Percentiles rank a stretch among this genome's conserved stretches.
Evolutionary conservation across 2,797 vertebrate species (phyloP).

Genomic region (Gambelia wislizenii): DNA sequence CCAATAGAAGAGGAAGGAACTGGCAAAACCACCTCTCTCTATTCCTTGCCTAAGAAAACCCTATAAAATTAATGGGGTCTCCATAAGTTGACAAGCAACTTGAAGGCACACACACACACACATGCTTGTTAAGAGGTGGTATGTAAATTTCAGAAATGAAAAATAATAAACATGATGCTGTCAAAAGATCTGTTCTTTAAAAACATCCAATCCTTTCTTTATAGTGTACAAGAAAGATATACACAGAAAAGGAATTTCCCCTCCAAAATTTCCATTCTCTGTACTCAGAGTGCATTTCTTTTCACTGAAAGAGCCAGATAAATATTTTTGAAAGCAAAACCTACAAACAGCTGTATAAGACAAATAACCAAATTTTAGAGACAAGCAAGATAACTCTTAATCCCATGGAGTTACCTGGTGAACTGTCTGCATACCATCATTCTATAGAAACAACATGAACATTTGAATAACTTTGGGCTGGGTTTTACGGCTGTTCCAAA

Average conservation of each 20-base stretch:
- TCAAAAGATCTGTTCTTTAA: neutral
- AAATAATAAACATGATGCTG: conserved; percentile 16
- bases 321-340: neutral
- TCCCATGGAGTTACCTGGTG: neutral
- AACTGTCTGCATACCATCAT: neutral
- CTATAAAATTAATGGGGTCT: too few relatives aligned
- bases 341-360: neutral
- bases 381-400: neutral
- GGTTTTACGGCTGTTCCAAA: conserved; percentile 5
- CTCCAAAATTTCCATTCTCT: neutral
- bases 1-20: too few relatives aligned
- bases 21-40: too few relatives aligned
- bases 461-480: neutral
- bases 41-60: too few relatives aligned
- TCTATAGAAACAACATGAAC: neutral
- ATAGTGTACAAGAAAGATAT: neutral
- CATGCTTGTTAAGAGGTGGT: neutral
- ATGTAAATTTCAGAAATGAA: neutral
- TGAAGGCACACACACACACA: too few relatives aligned
- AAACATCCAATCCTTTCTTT: conserved; percentile 2
- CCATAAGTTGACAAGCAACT: too few relatives aligned
- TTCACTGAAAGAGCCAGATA: neutral
- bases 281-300: neutral
- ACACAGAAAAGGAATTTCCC: neutral
- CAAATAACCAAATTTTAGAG: neutral